Conservation (phyloP, 2,888 invertebrate genomes). For the Acanthosoma haemorrhoidale region DNA sequence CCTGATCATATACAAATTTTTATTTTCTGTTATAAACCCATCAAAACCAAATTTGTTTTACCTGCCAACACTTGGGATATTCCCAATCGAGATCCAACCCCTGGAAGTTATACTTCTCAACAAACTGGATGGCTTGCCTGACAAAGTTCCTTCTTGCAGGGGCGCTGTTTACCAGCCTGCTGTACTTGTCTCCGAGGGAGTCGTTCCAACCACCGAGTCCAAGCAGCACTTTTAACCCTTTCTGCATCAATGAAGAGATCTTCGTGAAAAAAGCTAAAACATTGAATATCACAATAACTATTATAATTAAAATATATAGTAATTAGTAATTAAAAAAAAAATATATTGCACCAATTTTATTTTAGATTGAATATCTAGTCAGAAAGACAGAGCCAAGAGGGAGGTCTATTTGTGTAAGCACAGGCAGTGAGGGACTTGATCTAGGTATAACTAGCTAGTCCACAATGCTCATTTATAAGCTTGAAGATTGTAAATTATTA, state of each 20-base stretch:
- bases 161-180: slow-evolving; percentile 69
- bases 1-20: too few relatives aligned
- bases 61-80: slow-evolving; percentile 87
- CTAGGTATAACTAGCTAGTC: too few relatives aligned
- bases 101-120: slow-evolving; percentile 75
- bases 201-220: slow-evolving; percentile 96
- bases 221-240: slow-evolving; percentile 50
- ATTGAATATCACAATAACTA: not conserved
- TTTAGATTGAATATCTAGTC: not conserved
- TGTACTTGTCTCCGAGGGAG: slow-evolving; percentile 84
- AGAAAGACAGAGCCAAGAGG: too few relatives aligned
- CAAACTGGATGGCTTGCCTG: slow-evolving; percentile 67
- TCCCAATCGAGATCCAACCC: slow-evolving; percentile 93
- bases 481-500: too few relatives aligned
- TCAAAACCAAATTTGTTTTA: slow-evolving; percentile 41
- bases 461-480: too few relatives aligned
- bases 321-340: not conserved
- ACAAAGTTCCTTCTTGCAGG: slow-evolving; percentile 67
- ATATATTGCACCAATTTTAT: not conserved
- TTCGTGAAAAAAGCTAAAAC: slow-evolving; percentile 76
- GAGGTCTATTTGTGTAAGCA: too few relatives aligned
- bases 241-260: slow-evolving; percentile 62
- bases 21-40: too few relatives aligned
- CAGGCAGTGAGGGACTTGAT: too few relatives aligned
- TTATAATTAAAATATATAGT: not conserved